Conservation (phyloP, 2,113 vertebrate genomes). For the Dasyurus viverrinus region DNA sequence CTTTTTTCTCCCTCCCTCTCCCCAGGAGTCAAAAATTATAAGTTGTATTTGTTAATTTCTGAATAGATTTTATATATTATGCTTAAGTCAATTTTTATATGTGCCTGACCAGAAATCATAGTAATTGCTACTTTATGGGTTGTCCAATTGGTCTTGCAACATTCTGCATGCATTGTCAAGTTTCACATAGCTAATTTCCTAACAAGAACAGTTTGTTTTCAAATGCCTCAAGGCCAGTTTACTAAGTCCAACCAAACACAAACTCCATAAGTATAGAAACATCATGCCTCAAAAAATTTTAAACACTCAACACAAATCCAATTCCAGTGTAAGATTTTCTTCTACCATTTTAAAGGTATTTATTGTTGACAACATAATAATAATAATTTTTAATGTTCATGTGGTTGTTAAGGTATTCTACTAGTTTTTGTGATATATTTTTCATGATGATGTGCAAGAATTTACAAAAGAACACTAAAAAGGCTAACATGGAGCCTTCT, state of each 20-base stretch:
- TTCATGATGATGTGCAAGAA: slow-evolving; percentile 86
- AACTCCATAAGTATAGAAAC: slow-evolving; percentile 72
- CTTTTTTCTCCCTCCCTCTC: slow-evolving; percentile 31
- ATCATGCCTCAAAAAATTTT: slow-evolving; percentile 70
- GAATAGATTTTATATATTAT: slow-evolving; percentile 20
- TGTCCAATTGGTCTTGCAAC: slow-evolving; percentile 75
- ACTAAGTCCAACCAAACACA: slow-evolving; percentile 82
- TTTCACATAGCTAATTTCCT: slow-evolving; percentile 84
- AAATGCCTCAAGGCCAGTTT: slow-evolving; percentile 85
- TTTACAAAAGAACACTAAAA: slow-evolving; percentile 87
- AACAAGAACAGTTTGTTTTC: slow-evolving; percentile 87
- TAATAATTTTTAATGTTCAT: slow-evolving; percentile 40
- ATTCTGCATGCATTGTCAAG: slow-evolving; percentile 80
- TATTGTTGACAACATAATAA: slow-evolving; percentile 63
- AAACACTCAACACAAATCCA: slow-evolving; percentile 65
- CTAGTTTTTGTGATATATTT: slow-evolving; percentile 85
- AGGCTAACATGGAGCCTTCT: slow-evolving; percentile 88
- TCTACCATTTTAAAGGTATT: slow-evolving; percentile 58
- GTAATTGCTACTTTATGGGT: slow-evolving; percentile 75
- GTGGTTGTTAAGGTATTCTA: slow-evolving; percentile 63
- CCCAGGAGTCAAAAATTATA: slow-evolving; percentile 43
- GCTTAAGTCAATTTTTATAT: slow-evolving; percentile 52
- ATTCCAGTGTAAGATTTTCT: slow-evolving; percentile 1
- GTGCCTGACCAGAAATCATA: slow-evolving; percentile 69
- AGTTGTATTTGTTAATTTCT: slow-evolving; percentile 42